phyloP scores from a whole-genome alignment of 1,140 invertebrate genomes.

The Bombus balteatus region DNA sequence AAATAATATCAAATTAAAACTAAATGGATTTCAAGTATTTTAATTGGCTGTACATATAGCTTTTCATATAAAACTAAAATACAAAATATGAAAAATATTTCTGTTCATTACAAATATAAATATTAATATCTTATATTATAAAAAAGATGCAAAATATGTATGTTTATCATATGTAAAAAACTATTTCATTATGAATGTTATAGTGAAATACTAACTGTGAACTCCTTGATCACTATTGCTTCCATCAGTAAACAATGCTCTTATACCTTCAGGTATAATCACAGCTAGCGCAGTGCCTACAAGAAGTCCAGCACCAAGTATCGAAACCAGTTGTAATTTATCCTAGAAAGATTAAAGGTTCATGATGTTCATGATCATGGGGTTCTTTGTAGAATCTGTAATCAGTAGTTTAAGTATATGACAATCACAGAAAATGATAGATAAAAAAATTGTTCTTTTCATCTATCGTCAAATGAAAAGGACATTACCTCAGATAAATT shows the following conservation, averaged over 20 bases:
- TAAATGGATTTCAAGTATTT: neutral
- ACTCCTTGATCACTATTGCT: constrained; percentile 34
- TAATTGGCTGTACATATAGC: neutral
- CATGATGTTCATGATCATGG: constrained; percentile 54
- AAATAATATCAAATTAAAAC: neutral
- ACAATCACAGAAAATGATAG: constrained; percentile 47
- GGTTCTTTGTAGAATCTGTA: constrained; percentile 54
- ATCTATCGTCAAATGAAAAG: constrained; percentile 25
- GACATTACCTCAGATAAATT: constrained; percentile 94
- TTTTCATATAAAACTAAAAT: neutral
- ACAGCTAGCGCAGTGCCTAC: constrained; percentile 98
- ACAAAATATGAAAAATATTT: neutral
- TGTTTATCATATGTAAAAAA: neutral
- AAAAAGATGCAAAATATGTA: neutral
- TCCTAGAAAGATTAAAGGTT: constrained; percentile 86
- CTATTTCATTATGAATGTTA: neutral
- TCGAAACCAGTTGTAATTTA: constrained; percentile 95
- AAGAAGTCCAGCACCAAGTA: constrained; percentile 97
- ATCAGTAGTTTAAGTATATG: constrained; percentile 44
- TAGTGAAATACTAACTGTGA: constrained; percentile 48
- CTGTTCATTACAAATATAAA: neutral
- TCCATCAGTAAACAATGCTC: constrained; percentile 87
- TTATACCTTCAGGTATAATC: constrained; percentile 99
- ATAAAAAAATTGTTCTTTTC: constrained; percentile 28
- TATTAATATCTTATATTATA: too few relatives aligned